phyloP scores from a whole-genome alignment of 2,888 invertebrate genomes.

The Lycaena phlaeas region DNA sequence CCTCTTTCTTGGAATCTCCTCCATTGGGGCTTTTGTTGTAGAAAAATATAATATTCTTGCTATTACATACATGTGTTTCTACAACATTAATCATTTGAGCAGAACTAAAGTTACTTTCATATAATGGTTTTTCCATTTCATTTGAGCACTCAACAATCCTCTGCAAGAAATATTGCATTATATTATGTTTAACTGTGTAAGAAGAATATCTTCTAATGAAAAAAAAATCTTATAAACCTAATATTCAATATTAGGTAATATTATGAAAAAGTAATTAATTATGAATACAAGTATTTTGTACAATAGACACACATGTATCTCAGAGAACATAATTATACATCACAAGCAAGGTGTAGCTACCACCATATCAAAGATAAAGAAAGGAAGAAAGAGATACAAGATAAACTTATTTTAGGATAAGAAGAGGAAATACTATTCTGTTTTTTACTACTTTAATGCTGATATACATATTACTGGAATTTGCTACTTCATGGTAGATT shows the following conservation, averaged over 20 bases:
- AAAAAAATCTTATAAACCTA: not conserved
- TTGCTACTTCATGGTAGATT: too few species aligned
- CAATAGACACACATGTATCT: too few species aligned
- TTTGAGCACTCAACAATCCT: slow-evolving; percentile 45
- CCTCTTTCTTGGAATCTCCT: slow-evolving; percentile 22
- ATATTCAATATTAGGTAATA: too few species aligned
- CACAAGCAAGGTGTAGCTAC: too few species aligned
- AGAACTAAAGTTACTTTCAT: slow-evolving; percentile 26
- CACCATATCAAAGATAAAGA: too few species aligned
- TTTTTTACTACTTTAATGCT: too few species aligned
- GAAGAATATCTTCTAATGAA: not conserved
- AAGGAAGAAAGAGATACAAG: too few species aligned
- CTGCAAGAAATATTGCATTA: slow-evolving; percentile 27
- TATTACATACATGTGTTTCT: slow-evolving; percentile 31
- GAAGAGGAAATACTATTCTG: too few species aligned
- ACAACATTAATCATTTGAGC: slow-evolving; percentile 23
- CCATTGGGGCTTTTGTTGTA: slow-evolving; percentile 23
- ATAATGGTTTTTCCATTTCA: slow-evolving; percentile 23
- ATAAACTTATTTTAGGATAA: too few species aligned
- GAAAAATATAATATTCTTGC: slow-evolving; percentile 36
- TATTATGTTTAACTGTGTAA: not conserved
- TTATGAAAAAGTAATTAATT: not conserved
- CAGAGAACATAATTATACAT: too few species aligned
- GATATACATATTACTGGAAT: too few species aligned
- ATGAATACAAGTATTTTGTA: too few species aligned